Conservation (phyloP, 2,888 invertebrate genomes). For the Chydorus sphaericus region DNA sequence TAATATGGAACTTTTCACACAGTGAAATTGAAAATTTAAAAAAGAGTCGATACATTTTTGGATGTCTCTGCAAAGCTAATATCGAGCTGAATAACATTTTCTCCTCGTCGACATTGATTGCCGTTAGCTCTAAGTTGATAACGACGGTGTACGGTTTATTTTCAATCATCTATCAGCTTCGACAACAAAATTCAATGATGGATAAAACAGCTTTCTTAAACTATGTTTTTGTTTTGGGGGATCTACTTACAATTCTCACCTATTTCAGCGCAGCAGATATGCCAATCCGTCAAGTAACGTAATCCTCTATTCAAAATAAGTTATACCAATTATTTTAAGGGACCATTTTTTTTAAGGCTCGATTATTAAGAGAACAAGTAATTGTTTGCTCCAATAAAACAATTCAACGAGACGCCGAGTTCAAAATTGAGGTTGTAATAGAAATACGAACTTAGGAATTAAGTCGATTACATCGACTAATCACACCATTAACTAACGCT, state of each 20-base stretch:
- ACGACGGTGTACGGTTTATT: neutral
- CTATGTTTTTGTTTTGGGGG: neutral
- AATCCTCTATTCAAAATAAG: neutral
- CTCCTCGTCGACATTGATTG: neutral
- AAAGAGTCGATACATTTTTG: neutral
- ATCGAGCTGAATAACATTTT: neutral
- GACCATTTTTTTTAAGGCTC: too few relatives aligned
- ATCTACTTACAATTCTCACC: neutral
- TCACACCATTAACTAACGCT: too few relatives aligned
- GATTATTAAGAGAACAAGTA: neutral
- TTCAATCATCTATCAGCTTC: neutral
- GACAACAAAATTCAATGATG: neutral
- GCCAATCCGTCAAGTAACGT: neutral
- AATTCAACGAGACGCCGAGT: neutral
- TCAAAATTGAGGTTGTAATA: neutral
- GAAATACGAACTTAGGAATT: too few relatives aligned
- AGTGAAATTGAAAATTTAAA: neutral
- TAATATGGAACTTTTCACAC: too few relatives aligned
- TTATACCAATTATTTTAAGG: neutral
- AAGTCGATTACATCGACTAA: neutral
- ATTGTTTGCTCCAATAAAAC: neutral
- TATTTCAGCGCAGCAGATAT: neutral
- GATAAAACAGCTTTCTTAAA: neutral
- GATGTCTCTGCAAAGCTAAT: neutral
- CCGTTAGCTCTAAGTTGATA: neutral